These are phyloP conservation scores for Pangasius krempfi DNA, from an alignment of 2,797 vertebrate species.

Conservation along the genomic window DNA sequence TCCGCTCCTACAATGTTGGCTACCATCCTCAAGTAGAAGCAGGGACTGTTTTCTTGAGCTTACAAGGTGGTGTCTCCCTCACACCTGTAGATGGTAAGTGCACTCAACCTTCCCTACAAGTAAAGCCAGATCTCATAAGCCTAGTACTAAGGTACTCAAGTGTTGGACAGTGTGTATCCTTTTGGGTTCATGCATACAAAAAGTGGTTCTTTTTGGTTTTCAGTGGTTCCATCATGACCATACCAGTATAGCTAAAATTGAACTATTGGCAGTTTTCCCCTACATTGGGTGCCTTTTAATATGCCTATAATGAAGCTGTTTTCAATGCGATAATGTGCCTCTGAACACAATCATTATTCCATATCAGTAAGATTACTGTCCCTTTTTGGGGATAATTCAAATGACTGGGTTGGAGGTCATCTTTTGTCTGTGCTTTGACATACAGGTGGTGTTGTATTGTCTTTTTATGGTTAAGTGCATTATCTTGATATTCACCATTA, in stretches of 20 bases:
- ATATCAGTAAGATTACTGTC: background rate
- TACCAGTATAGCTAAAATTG: background rate
- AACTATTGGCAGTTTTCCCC: background rate
- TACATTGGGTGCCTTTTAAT: background rate
- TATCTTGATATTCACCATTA: background rate
- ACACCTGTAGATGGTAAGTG: constrained; percentile 65
- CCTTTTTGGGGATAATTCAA: background rate
- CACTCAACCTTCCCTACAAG: background rate
- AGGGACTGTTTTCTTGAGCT: constrained; percentile 53
- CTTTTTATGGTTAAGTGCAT: background rate
- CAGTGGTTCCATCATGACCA: background rate
- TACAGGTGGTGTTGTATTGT: background rate
- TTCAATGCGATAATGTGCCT: background rate
- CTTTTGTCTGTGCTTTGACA: background rate
- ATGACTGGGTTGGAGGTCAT: background rate
- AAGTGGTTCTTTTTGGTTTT: background rate
- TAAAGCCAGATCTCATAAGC: background rate
- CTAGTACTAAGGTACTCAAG: background rate
- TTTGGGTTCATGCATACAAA: background rate
- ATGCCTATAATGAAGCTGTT: background rate
- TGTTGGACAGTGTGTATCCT: background rate
- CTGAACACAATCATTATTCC: background rate
- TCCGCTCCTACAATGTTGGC: constrained; percentile 65
- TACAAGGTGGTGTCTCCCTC: constrained; percentile 51
- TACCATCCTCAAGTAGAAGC: constrained; percentile 55